Base-by-base conservation (phyloP, 2,113 vertebrate species). In the Motacilla alba region DNA sequence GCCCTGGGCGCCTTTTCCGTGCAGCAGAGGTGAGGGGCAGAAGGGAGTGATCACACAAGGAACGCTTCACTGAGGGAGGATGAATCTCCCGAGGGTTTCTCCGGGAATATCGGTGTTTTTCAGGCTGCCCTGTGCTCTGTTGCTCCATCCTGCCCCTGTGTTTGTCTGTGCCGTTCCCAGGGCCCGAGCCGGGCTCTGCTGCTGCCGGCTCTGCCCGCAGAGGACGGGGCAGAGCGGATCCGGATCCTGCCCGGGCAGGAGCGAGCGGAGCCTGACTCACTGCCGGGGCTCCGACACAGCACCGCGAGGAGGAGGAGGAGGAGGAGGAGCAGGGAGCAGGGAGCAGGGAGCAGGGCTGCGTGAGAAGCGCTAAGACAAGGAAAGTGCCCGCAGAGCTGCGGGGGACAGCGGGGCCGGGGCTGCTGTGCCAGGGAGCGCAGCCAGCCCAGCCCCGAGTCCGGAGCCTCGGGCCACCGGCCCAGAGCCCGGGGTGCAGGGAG, bases 171-270 rank as follows among this genome's bases (percentile, higher is more conserved):
- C 47, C 3, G 50, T 69, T 79, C n/a, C 52, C 5, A 63, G 85
- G 1, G 39, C 44, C 28, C 66, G 50, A 64, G 77, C 78, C 35
- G 3, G n/a, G 70, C 47, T 39, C 55, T 31, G 59, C 53, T 66
- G 78, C 89, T 77, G 90, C 75, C 58, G 26, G 21, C 26, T 72
- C 77, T 88, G 60, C 95, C 94, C 62, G 22, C 49, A 75, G 93
- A 76, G 90, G 93, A 59, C 35, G 0, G 92, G 87, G 77, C 35
- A 85, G 93, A 77, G 76, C 11, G 79, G 94, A 35, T 35, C 35
- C 82, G 91, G 96, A 1, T 95, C 95, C 92, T 97, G 97, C 17
- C 96, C 88, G 27, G 95, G 62, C 97, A 97, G 96, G 97, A 13
- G 30, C 46, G 46, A 53, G 53, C 60, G 95, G 81, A 80, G 95